A percentile compares a stretch with the other conserved stretches of the same genome.
phyloP scores from a whole-genome alignment of 2,888 invertebrate genomes.

The Physocephala rufipes region DNA sequence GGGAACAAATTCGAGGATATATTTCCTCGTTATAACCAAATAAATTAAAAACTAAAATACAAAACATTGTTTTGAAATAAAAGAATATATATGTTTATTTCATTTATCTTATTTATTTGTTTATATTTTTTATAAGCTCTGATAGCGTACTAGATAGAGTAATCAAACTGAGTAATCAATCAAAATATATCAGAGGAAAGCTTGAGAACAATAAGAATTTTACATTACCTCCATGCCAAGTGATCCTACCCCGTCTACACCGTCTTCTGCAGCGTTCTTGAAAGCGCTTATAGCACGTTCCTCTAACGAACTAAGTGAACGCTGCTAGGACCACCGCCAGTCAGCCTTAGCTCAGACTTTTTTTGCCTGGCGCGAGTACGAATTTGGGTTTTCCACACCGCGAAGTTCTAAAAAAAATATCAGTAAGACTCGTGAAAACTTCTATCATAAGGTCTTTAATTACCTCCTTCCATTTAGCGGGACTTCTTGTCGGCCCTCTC shows the following conservation, averaged over 20 bases:
- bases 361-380: background rate
- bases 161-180: too few relatives aligned
- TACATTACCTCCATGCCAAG: background rate
- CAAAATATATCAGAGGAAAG: too few relatives aligned
- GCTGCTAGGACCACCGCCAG: constrained; percentile 3
- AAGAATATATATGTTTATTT: too few relatives aligned
- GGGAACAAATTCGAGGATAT: too few relatives aligned
- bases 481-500: background rate
- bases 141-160: too few relatives aligned
- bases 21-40: too few relatives aligned
- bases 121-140: too few relatives aligned
- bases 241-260: background rate
- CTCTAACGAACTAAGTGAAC: too few relatives aligned
- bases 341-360: background rate
- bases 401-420: background rate
- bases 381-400: constrained; percentile 5
- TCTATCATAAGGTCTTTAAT: background rate
- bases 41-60: too few relatives aligned
- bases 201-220: background rate
- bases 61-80: too few relatives aligned
- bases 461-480: constrained; percentile 1
- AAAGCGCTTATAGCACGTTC: constrained; percentile 8
- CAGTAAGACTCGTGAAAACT: background rate
- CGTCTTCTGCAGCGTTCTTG: background rate
- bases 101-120: too few relatives aligned